phyloP scores from a whole-genome alignment of 1,140 invertebrate genomes.

The Yoshiicerus persimilis region DNA sequence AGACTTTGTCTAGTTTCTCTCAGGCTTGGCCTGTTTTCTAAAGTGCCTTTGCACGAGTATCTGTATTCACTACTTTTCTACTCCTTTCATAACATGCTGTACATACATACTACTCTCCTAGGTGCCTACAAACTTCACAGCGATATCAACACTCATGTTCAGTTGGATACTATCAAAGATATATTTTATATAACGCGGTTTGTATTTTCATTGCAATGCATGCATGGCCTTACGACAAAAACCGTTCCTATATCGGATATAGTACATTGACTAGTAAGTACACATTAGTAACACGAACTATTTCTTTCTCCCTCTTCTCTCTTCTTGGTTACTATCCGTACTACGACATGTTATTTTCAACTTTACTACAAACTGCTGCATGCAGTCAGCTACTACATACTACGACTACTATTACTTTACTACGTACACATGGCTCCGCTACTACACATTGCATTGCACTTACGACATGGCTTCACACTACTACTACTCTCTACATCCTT shows the following conservation, averaged over 20 bases:
- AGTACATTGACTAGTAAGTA: background rate
- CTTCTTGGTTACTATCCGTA: background rate
- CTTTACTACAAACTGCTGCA: background rate
- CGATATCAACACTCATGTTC: no score
- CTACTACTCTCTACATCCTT: background rate
- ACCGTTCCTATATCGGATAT: background rate
- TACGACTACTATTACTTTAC: background rate
- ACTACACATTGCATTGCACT: background rate
- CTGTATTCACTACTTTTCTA: background rate
- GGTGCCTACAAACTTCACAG: background rate
- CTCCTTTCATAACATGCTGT: background rate
- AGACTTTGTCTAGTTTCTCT: background rate
- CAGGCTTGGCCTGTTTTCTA: background rate
- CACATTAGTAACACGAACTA: background rate
- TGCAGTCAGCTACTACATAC: background rate
- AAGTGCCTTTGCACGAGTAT: background rate
- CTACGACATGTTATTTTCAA: background rate
- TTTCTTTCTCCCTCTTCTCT: background rate
- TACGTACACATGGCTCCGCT: background rate
- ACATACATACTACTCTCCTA: background rate
- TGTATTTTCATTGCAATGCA: background rate
- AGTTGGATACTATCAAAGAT: no score
- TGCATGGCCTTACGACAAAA: background rate
- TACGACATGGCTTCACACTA: background rate
- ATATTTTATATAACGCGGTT: no score